A percentile compares a stretch with the other conserved stretches of the same genome.
These are phyloP conservation scores for Scyliorhinus canicula DNA, from an alignment of 2,797 vertebrate species.

Conservation along the genomic window DNA sequence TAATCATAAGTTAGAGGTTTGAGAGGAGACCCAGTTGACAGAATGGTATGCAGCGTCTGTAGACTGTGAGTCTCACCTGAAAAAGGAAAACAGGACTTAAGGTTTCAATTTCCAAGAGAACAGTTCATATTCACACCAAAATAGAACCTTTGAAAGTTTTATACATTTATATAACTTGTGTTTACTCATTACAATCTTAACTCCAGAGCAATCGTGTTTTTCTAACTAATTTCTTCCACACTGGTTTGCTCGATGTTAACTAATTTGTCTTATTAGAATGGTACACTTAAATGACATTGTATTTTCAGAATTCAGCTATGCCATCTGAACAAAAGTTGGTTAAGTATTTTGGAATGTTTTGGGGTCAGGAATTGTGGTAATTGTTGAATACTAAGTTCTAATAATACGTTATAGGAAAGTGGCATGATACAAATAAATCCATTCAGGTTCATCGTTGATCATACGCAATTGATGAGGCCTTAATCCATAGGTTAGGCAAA, in stretches of 20 bases:
- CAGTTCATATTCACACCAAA: background rate
- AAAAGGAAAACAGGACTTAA: background rate
- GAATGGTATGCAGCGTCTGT: slow-evolving; percentile 83
- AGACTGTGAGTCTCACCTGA: slow-evolving; percentile 85
- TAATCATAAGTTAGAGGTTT: slow-evolving; percentile 89
- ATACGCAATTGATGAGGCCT: background rate
- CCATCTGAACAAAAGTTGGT: background rate
- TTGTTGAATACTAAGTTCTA: background rate
- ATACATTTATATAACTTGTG: background rate
- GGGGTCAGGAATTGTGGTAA: background rate
- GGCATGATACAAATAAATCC: background rate
- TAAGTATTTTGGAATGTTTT: background rate
- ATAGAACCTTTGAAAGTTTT: background rate
- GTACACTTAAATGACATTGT: background rate
- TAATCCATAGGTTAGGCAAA: background rate
- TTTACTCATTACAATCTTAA: background rate
- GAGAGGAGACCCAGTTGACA: slow-evolving; percentile 87
- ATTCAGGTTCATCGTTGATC: background rate
- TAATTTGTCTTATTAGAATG: background rate
- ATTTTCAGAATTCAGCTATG: background rate
- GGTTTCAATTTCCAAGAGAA: background rate
- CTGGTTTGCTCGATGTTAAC: background rate
- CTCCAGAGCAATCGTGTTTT: background rate
- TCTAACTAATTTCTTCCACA: background rate
- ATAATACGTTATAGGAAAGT: background rate